Evolutionary conservation across 1,140 invertebrate species (phyloP).

Genomic region (Drosophila miranda): DNA sequence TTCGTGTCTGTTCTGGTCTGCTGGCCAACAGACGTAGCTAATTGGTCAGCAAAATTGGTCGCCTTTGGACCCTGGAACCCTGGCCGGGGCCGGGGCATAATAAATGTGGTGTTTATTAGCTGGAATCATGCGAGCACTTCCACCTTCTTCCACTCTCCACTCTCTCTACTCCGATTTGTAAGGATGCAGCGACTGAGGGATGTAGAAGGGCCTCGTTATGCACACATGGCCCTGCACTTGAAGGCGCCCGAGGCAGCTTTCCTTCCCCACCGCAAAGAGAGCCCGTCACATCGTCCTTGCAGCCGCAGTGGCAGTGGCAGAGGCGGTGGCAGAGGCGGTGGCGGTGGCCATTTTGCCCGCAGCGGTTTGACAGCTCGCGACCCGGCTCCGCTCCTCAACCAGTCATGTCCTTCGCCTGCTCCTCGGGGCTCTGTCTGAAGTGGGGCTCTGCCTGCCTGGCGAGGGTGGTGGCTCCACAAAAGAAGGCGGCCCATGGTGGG

Average conservation of each 20-base stretch:
- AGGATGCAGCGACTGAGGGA: neutral
- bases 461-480: too few species aligned
- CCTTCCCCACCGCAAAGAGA: neutral
- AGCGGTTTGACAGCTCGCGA: conserved; percentile 61
- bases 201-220: conserved; percentile 35
- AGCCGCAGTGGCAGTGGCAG: neutral
- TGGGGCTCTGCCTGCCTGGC: conserved; percentile 41
- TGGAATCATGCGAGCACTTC: conserved; percentile 34
- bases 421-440: conserved; percentile 59
- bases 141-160: conserved; percentile 20
- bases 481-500: conserved; percentile 48
- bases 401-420: neutral
- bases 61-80: conserved; percentile 2
- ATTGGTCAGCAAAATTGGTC: conserved; percentile 60
- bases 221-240: conserved; percentile 64
- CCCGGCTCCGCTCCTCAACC: conserved; percentile 18
- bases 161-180: conserved; percentile 27
- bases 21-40: conserved; percentile 50
- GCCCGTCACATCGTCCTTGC: neutral
- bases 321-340: too few species aligned
- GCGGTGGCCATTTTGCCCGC: conserved; percentile 51
- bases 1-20: conserved; percentile 47
- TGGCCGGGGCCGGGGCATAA: conserved; percentile 21
- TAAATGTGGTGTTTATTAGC: conserved; percentile 45
- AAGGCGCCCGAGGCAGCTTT: conserved; percentile 52